phyloP scores from a whole-genome alignment of 1,140 invertebrate species.

The Drosophila malerkotliana region DNA sequence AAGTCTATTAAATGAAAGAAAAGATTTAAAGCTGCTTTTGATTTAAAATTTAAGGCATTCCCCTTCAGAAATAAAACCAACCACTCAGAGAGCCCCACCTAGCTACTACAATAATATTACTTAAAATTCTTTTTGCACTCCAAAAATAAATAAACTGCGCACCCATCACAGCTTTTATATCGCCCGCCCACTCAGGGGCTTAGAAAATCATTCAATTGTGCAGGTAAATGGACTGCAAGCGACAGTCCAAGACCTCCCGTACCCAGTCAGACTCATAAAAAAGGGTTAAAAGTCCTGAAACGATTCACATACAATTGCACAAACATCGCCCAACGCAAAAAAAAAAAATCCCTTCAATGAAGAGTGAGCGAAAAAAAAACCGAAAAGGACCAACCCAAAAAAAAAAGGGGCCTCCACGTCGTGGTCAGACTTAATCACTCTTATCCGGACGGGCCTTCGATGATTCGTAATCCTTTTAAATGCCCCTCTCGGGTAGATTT shows the following conservation, averaged over 20 bases:
- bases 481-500: slow-evolving; percentile 68
- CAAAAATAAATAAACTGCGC: slow-evolving; percentile 24
- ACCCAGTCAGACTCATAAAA: slow-evolving; percentile 37
- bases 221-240: slow-evolving; percentile 84
- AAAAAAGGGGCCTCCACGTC: slow-evolving; percentile 40
- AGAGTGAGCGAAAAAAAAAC: neutral
- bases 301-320: slow-evolving; percentile 76
- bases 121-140: slow-evolving; percentile 30
- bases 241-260: slow-evolving; percentile 59
- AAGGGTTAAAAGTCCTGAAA: slow-evolving; percentile 46
- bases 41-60: neutral
- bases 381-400: neutral
- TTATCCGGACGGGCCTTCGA: slow-evolving; percentile 66
- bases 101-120: slow-evolving; percentile 2
- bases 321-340: slow-evolving; percentile 27
- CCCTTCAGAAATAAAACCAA: neutral
- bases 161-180: slow-evolving; percentile 24
- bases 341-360: slow-evolving; percentile 16
- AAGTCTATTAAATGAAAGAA: neutral
- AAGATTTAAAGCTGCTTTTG: neutral
- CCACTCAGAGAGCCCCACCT: neutral
- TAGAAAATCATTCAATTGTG: slow-evolving; percentile 83
- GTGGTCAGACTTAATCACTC: slow-evolving; percentile 80
- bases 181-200: slow-evolving; percentile 38
- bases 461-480: slow-evolving; percentile 71